These are phyloP conservation scores for Chloebia gouldiae DNA, from an alignment of 2,113 vertebrate genomes.

Conservation along the genomic window DNA sequence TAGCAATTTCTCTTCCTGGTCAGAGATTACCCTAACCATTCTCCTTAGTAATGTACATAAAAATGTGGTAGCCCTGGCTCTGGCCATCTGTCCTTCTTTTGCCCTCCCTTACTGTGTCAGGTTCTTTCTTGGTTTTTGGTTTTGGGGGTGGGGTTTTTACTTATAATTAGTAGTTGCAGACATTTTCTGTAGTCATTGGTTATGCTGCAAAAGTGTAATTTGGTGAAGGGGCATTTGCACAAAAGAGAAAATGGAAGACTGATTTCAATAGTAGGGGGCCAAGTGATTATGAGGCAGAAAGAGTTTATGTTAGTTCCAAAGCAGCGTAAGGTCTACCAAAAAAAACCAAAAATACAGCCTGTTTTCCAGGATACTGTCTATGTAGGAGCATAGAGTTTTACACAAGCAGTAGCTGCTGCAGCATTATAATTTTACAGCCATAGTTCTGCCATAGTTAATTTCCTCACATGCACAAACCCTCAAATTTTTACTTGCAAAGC, in stretches of 20 bases:
- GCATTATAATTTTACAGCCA: slow-evolving; percentile 28
- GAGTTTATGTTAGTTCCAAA: slow-evolving; percentile 33
- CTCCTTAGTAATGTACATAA: background rate
- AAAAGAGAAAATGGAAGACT: slow-evolving; percentile 51
- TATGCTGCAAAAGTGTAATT: slow-evolving; percentile 31
- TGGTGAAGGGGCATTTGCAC: slow-evolving; percentile 56
- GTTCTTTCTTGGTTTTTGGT: background rate
- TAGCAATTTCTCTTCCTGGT: background rate
- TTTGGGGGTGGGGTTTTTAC: background rate
- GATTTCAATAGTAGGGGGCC: slow-evolving; percentile 41
- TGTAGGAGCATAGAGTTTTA: slow-evolving; percentile 6
- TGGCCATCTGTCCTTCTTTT: background rate
- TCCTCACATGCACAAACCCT: slow-evolving; percentile 12
- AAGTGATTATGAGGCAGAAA: slow-evolving; percentile 30
- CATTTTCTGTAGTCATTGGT: slow-evolving; percentile 25
- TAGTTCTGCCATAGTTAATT: slow-evolving; percentile 20
- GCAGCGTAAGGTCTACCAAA: background rate
- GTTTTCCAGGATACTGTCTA: slow-evolving; percentile 24
- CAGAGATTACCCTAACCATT: background rate
- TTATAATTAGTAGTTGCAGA: slow-evolving; percentile 31
- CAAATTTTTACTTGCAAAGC: slow-evolving; percentile 30
- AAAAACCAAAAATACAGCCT: background rate
- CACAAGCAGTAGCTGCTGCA: slow-evolving; percentile 18
- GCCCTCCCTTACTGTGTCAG: background rate
- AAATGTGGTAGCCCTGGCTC: background rate